phyloP scores from a whole-genome alignment of 1,140 invertebrate genomes.

The Caerostris darwini region DNA sequence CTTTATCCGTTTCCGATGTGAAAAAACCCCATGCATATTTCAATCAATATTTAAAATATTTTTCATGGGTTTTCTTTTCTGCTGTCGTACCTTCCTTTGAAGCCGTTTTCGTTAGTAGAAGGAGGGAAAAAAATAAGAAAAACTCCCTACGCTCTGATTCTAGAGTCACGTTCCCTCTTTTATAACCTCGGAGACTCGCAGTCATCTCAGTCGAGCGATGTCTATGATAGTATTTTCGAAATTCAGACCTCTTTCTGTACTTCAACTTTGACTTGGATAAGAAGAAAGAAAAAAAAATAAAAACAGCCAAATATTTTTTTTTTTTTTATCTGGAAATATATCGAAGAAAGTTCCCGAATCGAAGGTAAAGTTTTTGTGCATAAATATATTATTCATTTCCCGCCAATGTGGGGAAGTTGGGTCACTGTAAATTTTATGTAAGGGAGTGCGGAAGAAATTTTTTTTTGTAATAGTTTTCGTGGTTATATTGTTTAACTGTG shows the following conservation, averaged over 20 bases:
- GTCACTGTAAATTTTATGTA: no score
- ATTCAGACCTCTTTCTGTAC: conserved; percentile 29
- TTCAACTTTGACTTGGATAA: neutral
- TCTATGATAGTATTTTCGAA: conserved; percentile 27
- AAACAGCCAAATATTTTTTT: neutral
- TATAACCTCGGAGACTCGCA: neutral
- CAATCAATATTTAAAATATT: conserved; percentile 29
- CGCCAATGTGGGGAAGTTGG: no score
- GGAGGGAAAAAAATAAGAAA: neutral
- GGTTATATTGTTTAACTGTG: no score
- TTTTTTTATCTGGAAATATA: neutral
- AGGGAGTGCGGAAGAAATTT: no score
- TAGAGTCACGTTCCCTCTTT: conserved; percentile 5
- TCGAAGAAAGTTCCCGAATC: neutral
- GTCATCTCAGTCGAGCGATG: conserved; percentile 2
- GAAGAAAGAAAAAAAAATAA: neutral
- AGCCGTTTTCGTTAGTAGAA: neutral
- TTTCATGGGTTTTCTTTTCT: neutral
- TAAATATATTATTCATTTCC: conserved; percentile 7
- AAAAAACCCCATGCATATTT: neutral
- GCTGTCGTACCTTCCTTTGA: conserved; percentile 5
- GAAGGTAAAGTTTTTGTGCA: neutral
- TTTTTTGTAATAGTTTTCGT: no score
- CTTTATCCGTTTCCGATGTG: no score
- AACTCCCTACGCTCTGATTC: neutral